phyloP scores from a whole-genome alignment of 2,797 vertebrate genomes.

The Benthosema pterotum region DNA sequence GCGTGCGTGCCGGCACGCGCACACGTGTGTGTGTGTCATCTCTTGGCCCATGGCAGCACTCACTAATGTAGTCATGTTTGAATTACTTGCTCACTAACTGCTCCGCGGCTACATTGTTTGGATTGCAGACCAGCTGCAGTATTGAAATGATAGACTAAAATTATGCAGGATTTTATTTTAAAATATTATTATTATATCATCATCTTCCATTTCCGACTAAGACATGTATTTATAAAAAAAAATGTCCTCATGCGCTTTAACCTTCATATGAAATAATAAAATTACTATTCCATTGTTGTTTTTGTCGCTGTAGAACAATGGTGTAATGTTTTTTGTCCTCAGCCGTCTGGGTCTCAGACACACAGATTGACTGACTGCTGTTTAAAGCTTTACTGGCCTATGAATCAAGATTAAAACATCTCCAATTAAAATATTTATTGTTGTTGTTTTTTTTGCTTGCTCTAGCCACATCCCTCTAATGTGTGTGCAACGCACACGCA shows the following conservation, averaged over 20 bases:
- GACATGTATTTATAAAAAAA: neutral
- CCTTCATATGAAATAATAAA: neutral
- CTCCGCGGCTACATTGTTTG: conserved; percentile 49
- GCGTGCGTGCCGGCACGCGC: neutral
- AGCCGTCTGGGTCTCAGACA: neutral
- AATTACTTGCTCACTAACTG: conserved; percentile 57
- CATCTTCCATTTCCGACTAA: conserved; percentile 9
- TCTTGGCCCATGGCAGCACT: conserved; percentile 26
- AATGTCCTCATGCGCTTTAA: neutral
- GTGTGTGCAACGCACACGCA: conserved; percentile 6
- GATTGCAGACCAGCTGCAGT: conserved; percentile 61
- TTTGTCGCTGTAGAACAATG: neutral
- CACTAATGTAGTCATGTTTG: conserved; percentile 41
- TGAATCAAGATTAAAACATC: conserved; percentile 76
- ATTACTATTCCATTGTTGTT: conserved; percentile 8
- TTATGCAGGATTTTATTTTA: conserved; percentile 31
- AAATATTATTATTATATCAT: conserved; percentile 25
- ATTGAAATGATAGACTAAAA: conserved; percentile 48
- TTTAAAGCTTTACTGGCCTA: conserved; percentile 71
- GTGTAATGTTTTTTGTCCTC: conserved; percentile 57
- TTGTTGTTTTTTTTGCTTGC: conserved; percentile 55
- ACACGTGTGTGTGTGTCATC: conserved; percentile 15
- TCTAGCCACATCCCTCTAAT: conserved; percentile 41
- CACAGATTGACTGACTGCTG: conserved; percentile 52
- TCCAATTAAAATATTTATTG: conserved; percentile 68